Evolutionary conservation across 1,140 invertebrate genomes (phyloP).

Genomic region (Thaumetopoea pityocampa): DNA sequence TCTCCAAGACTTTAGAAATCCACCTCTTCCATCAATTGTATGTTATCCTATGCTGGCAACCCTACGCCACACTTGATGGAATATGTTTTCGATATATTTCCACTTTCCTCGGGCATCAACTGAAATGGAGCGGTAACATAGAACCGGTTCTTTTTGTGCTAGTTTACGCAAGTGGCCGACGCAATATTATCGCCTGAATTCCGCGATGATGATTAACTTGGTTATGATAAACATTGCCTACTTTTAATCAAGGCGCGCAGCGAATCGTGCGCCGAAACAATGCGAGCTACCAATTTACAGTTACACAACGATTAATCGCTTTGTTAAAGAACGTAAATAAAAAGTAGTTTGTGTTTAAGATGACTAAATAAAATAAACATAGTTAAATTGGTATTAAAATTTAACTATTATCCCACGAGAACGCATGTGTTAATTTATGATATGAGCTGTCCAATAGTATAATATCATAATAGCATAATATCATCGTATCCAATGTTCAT

Average conservation of each 20-base stretch:
- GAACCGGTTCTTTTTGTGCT: constrained; percentile 47
- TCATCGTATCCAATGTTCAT: too few relatives aligned
- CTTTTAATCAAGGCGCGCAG: constrained; percentile 22
- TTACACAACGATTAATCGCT: constrained; percentile 7
- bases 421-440: too few relatives aligned
- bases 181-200: constrained; percentile 55
- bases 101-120: constrained; percentile 26
- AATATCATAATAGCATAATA: too few relatives aligned
- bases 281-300: constrained; percentile 1
- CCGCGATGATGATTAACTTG: constrained; percentile 49
- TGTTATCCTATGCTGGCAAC: too few relatives aligned
- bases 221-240: constrained; percentile 49
- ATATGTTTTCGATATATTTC: constrained; percentile 26
- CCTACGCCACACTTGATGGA: constrained; percentile 4
- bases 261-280: constrained; percentile 13
- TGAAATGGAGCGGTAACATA: constrained; percentile 56
- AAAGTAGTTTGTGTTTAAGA: too few relatives aligned
- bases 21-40: too few relatives aligned
- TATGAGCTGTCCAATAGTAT: too few relatives aligned
- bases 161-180: constrained; percentile 51
- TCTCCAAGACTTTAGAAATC: too few relatives aligned
- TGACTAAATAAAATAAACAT: too few relatives aligned
- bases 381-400: too few relatives aligned
- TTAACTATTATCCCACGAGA: too few relatives aligned
- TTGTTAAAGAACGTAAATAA: constrained; percentile 2